phyloP scores from a whole-genome alignment of 2,113 vertebrate species.

The Engystomops pustulosus region DNA sequence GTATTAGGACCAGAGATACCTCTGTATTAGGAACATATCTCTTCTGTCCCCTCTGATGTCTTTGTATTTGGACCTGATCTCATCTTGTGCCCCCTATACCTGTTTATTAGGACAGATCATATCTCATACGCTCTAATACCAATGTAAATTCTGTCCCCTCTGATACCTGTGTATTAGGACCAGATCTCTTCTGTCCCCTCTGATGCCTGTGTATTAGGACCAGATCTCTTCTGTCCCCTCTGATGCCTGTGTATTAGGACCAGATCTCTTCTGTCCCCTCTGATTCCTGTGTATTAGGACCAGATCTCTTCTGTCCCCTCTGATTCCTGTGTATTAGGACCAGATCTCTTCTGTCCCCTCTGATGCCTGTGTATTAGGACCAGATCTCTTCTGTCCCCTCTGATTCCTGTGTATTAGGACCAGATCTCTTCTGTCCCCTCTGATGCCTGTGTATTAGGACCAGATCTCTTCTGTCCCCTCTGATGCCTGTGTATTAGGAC shows the following conservation, averaged over 20 bases:
- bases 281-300: background rate
- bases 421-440: background rate
- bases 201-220: too few relatives aligned
- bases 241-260: too few relatives aligned
- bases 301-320: background rate
- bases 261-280: background rate
- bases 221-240: too few relatives aligned
- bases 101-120: background rate
- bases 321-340: background rate
- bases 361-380: background rate
- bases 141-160: too few relatives aligned
- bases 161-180: background rate
- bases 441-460: background rate
- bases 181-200: too few relatives aligned
- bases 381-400: background rate
- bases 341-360: background rate
- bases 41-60: background rate
- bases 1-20: too few relatives aligned
- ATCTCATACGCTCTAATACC: too few relatives aligned
- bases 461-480: background rate
- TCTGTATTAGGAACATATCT: background rate
- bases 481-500: background rate
- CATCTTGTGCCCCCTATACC: background rate
- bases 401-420: background rate
- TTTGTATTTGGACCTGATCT: constrained; percentile 15